Evolutionary conservation across 1,140 invertebrate genomes (phyloP).

Genomic region (Procambarus virginalis): DNA sequence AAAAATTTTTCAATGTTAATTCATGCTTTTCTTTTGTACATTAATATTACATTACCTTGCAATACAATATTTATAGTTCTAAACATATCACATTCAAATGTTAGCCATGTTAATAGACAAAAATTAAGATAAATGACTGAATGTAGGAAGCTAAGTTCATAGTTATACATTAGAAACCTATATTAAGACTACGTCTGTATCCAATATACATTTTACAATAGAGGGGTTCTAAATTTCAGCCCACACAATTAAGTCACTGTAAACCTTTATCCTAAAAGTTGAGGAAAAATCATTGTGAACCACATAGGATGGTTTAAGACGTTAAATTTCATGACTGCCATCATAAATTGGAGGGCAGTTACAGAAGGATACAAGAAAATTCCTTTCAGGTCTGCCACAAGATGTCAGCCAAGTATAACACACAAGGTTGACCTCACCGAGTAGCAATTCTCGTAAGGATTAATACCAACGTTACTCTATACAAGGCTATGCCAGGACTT

Average conservation of each 20-base stretch:
- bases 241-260: background rate
- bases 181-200: background rate
- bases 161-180: background rate
- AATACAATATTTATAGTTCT: background rate
- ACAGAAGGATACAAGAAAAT: background rate
- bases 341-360: background rate
- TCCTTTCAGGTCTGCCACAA: background rate
- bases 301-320: background rate
- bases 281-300: background rate
- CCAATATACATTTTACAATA: background rate
- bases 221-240: background rate
- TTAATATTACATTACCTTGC: background rate
- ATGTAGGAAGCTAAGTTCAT: background rate
- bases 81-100: background rate
- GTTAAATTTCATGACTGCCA: background rate
- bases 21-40: slow-evolving; percentile 7
- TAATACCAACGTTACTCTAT: background rate
- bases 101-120: background rate
- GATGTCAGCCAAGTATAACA: background rate
- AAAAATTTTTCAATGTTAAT: background rate
- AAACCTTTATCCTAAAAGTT: background rate
- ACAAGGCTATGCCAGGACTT: background rate
- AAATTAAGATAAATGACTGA: background rate
- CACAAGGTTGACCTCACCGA: too few relatives aligned
- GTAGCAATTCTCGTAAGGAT: background rate